Conservation (phyloP, 2,888 invertebrate species). For the Polydrusus cervinus region DNA sequence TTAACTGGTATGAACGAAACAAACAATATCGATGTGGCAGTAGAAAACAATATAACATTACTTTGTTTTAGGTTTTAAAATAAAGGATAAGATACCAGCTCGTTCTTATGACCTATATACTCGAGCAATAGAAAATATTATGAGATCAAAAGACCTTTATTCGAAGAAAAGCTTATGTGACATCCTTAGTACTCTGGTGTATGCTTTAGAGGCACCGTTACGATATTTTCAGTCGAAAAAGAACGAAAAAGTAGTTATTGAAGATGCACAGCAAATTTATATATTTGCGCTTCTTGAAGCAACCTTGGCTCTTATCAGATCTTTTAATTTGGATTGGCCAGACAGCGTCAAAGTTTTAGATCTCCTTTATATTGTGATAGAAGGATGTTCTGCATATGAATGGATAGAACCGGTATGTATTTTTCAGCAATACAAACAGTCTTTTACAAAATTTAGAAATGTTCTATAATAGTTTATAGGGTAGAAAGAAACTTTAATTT, state of each 20-base stretch:
- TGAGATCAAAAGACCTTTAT: conserved; percentile 37
- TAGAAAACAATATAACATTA: background rate
- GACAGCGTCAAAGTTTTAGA: conserved; percentile 47
- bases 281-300: conserved; percentile 30
- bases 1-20: too few relatives aligned
- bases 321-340: conserved; percentile 41
- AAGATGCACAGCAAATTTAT: conserved; percentile 24
- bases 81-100: conserved; percentile 8
- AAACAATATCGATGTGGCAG: too few relatives aligned
- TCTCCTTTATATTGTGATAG: conserved; percentile 39
- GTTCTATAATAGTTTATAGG: too few relatives aligned
- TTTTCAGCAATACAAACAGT: background rate
- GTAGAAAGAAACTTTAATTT: too few relatives aligned
- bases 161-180: conserved; percentile 31
- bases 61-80: conserved; percentile 29
- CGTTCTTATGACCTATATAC: conserved; percentile 19
- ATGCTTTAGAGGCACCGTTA: conserved; percentile 37
- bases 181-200: conserved; percentile 38
- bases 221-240: conserved; percentile 25
- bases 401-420: conserved; percentile 39
- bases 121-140: conserved; percentile 29
- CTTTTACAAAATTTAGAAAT: too few relatives aligned
- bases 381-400: conserved; percentile 16
- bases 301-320: conserved; percentile 26
- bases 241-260: background rate